Evolutionary conservation across 2,113 vertebrate species (phyloP).

Genomic region (Eleginops maclovinus): DNA sequence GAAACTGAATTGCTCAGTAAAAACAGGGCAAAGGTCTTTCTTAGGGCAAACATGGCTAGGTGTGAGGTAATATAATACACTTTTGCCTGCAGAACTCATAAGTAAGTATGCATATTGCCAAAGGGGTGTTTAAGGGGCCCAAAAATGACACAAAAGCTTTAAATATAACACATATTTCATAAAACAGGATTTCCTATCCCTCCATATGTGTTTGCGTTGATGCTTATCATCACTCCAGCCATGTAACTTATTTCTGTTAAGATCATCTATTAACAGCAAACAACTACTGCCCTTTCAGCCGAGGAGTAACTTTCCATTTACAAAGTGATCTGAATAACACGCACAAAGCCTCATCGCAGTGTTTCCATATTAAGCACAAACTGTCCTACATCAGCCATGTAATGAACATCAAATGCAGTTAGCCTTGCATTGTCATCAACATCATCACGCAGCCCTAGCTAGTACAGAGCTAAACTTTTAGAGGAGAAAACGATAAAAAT

Average conservation of each 20-base stretch:
- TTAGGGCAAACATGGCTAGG: slow-evolving; percentile 25
- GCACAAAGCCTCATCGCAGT: not conserved
- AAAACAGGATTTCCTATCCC: not conserved
- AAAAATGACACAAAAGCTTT: not conserved
- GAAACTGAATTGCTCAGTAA: slow-evolving; percentile 1
- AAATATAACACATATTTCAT: not conserved
- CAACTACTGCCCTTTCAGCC: not conserved
- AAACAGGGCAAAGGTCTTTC: not conserved
- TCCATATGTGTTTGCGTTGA: not conserved
- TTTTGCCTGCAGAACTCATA: slow-evolving; percentile 18
- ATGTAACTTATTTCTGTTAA: not conserved
- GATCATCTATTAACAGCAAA: slow-evolving; percentile 19
- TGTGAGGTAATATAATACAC: slow-evolving; percentile 32
- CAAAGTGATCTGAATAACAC: slow-evolving; percentile 15
- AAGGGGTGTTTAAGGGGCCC: not conserved
- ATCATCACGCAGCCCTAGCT: slow-evolving; percentile 5
- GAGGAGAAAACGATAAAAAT: slow-evolving; percentile 44
- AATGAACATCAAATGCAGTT: not conserved
- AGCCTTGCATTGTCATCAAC: not conserved
- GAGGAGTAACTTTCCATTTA: not conserved
- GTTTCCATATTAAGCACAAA: slow-evolving; percentile 4
- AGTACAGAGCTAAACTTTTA: slow-evolving; percentile 20
- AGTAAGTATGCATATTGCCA: slow-evolving; percentile 13
- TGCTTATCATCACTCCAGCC: not conserved
- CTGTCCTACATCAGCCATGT: not conserved